These are phyloP conservation scores for Artemia franciscana DNA, from an alignment of 1,140 invertebrate genomes.

Conservation along the genomic window DNA sequence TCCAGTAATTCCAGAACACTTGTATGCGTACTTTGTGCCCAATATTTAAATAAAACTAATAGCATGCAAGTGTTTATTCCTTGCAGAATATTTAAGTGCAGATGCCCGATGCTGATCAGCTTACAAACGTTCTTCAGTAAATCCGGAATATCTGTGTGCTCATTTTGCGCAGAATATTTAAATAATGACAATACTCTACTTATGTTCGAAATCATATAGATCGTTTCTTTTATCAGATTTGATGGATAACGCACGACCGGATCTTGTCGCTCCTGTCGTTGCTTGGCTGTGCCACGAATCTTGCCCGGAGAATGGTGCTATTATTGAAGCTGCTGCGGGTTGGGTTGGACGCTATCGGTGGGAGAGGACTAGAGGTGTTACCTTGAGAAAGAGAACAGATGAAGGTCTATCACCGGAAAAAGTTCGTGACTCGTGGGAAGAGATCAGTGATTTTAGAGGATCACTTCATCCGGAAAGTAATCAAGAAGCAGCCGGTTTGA, in stretches of 20 bases:
- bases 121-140: no score
- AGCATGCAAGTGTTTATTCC: no score
- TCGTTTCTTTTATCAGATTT: slow-evolving; percentile 29
- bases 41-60: no score
- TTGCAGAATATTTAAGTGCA: no score
- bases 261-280: slow-evolving; percentile 82
- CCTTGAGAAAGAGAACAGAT: slow-evolving; percentile 29
- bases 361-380: slow-evolving; percentile 39
- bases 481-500: slow-evolving; percentile 34
- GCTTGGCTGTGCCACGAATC: slow-evolving; percentile 74
- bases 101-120: no score
- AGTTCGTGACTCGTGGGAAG: slow-evolving; percentile 59
- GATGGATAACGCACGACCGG: slow-evolving; percentile 59
- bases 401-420: slow-evolving; percentile 40
- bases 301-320: slow-evolving; percentile 55
- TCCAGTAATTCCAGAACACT: no score
- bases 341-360: slow-evolving; percentile 53
- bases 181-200: no score
- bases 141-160: no score
- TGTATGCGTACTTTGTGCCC: no score
- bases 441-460: slow-evolving; percentile 57
- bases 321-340: slow-evolving; percentile 82
- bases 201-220: no score
- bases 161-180: no score
- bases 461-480: slow-evolving; percentile 32